A percentile compares a stretch with the other conserved stretches of the same genome.
Conservation (phyloP, 2,888 invertebrate genomes). For the Adelognathus sp. region DNA sequence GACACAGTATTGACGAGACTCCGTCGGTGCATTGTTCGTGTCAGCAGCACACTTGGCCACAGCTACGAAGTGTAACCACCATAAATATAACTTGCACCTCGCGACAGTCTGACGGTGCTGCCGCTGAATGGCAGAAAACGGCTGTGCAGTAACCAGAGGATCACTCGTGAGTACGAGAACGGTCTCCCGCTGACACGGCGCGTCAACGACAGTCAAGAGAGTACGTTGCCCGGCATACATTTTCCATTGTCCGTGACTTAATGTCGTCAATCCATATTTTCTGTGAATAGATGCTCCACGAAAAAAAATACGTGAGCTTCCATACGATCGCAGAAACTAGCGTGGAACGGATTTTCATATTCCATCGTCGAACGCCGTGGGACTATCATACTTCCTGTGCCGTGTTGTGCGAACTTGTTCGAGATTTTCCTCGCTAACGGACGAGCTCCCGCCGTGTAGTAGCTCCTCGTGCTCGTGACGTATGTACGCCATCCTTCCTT, state of each 20-base stretch:
- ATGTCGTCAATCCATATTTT: no score
- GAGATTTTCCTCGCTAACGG: slow-evolving; percentile 39
- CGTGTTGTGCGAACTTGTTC: slow-evolving; percentile 11
- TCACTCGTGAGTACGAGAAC: neutral
- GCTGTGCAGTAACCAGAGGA: neutral
- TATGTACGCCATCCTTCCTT: neutral
- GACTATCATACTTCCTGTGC: slow-evolving; percentile 46
- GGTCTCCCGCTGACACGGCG: slow-evolving; percentile 26
- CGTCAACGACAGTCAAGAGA: neutral
- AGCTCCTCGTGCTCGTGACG: neutral
- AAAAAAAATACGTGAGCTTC: neutral
- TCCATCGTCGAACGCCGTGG: slow-evolving; percentile 20
- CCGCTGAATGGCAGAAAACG: neutral
- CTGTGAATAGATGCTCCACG: no score
- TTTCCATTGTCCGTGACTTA: neutral
- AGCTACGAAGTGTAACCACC: neutral
- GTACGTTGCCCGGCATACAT: slow-evolving; percentile 1
- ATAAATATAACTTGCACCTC: neutral
- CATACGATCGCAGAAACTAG: neutral
- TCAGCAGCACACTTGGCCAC: neutral
- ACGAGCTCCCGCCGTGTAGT: neutral
- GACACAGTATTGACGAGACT: neutral
- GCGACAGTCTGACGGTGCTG: neutral
- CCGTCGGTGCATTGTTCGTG: neutral
- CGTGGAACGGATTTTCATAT: slow-evolving; percentile 37